Conservation (phyloP, 1,140 invertebrate species). For the Galendromus occidentalis region DNA sequence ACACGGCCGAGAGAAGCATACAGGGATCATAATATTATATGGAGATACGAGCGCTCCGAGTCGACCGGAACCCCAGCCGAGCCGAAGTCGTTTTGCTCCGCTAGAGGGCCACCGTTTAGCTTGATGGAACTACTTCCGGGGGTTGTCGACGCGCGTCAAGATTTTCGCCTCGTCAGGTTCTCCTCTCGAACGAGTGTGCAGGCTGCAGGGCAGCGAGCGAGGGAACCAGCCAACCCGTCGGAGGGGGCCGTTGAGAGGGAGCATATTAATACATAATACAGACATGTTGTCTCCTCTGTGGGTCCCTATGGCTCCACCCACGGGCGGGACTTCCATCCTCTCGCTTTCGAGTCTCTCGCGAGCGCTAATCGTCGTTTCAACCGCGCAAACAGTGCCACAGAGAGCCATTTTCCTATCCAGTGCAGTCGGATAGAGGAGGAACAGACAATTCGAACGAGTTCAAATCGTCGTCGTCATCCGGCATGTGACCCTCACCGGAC, state of each 20-base stretch:
- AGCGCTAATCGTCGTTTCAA: constrained; percentile 9
- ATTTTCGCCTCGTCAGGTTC: constrained; percentile 2
- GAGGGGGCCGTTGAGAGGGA: background rate
- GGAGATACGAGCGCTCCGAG: background rate
- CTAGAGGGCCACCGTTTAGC: too few relatives aligned
- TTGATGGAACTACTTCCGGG: too few relatives aligned
- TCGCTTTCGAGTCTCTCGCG: background rate
- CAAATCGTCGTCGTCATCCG: too few relatives aligned
- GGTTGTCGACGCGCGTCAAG: background rate
- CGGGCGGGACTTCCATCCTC: background rate
- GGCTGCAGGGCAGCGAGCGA: background rate
- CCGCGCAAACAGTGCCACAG: background rate
- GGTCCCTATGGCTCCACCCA: background rate
- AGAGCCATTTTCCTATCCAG: too few relatives aligned
- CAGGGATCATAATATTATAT: constrained; percentile 11
- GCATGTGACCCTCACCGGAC: too few relatives aligned
- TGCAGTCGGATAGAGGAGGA: too few relatives aligned
- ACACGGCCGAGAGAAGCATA: background rate
- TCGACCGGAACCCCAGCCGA: background rate
- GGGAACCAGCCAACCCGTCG: too few relatives aligned
- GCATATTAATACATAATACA: constrained; percentile 11
- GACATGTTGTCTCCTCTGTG: background rate
- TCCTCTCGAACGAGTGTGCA: background rate
- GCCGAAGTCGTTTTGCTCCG: too few relatives aligned
- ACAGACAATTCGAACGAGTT: too few relatives aligned